Evolutionary conservation across 2,888 invertebrate genomes (phyloP).

Genomic region (Deroplatys truncata): DNA sequence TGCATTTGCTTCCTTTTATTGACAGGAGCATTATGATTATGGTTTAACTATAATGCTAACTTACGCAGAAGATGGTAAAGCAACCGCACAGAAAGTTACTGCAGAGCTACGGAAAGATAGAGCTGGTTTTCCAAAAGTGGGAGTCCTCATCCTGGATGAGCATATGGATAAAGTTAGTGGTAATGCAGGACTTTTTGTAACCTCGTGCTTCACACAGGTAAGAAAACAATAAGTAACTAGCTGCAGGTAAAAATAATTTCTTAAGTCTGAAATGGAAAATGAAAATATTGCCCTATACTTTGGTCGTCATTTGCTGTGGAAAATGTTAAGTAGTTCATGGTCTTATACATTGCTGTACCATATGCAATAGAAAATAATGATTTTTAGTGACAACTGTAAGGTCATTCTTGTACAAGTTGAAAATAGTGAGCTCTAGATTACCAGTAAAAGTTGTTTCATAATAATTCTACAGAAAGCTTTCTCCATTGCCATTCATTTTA

Average conservation of each 20-base stretch:
- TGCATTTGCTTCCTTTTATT: not conserved
- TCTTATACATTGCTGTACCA: not conserved
- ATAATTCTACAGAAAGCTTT: no score
- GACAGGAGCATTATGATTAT: not conserved
- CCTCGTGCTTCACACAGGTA: constrained; percentile 11
- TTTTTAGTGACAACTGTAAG: no score
- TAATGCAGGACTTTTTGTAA: constrained; percentile 21
- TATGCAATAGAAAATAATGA: not conserved
- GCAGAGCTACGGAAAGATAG: constrained; percentile 5
- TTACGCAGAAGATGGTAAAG: constrained; percentile 22
- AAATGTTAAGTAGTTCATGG: not conserved
- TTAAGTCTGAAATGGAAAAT: no score
- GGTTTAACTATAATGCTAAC: constrained; percentile 20
- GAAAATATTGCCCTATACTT: not conserved
- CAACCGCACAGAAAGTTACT: constrained; percentile 15
- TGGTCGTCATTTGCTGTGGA: not conserved
- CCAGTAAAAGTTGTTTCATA: no score
- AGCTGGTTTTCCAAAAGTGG: constrained; percentile 5
- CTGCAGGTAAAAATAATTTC: no score
- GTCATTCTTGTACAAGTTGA: no score
- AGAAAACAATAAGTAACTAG: not conserved
- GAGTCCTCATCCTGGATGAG: constrained; percentile 27
- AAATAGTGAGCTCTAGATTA: no score
- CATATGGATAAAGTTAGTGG: constrained; percentile 11
- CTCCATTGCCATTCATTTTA: no score